Percentiles rank a stretch among this genome's conserved stretches.
These are phyloP conservation scores for Amblyjoppa fuscipennis DNA, from an alignment of 2,888 invertebrate species.

Conservation along the genomic window DNA sequence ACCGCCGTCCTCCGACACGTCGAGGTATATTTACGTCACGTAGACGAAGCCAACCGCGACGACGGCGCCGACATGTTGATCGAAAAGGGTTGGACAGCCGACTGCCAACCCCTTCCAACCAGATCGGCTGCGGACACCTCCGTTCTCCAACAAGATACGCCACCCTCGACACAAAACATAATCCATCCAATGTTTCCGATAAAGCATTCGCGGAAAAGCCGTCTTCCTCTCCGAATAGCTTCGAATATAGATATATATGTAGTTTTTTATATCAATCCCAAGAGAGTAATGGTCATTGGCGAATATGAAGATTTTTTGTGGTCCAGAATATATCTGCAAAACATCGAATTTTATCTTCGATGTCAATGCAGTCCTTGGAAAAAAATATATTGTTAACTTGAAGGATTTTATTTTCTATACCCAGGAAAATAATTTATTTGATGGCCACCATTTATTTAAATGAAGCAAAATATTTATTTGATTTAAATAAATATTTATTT, in stretches of 20 bases:
- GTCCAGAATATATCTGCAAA: too few relatives aligned
- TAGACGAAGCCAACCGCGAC: conserved; percentile 22
- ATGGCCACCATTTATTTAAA: too few relatives aligned
- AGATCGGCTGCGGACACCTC: conserved; percentile 17
- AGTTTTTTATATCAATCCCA: too few relatives aligned
- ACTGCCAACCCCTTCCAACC: conserved; percentile 25
- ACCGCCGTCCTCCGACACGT: background rate
- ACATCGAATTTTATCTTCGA: too few relatives aligned
- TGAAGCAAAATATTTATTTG: too few relatives aligned
- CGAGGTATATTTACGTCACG: conserved; percentile 13
- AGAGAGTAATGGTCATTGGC: too few relatives aligned
- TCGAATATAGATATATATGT: background rate
- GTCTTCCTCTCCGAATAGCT: background rate
- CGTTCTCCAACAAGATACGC: background rate
- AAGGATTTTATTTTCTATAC: too few relatives aligned
- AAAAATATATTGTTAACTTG: too few relatives aligned
- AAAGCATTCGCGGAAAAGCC: background rate
- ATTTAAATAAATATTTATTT: too few relatives aligned
- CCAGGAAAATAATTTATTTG: too few relatives aligned
- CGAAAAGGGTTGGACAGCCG: conserved; percentile 43
- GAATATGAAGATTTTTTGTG: too few relatives aligned
- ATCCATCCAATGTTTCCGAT: conserved; percentile 1
- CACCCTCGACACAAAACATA: background rate
- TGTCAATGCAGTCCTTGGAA: too few relatives aligned
- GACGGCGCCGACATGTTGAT: conserved; percentile 12